Conservation (phyloP, 2,888 invertebrate genomes). For the Diaprepes abbreviatus region DNA sequence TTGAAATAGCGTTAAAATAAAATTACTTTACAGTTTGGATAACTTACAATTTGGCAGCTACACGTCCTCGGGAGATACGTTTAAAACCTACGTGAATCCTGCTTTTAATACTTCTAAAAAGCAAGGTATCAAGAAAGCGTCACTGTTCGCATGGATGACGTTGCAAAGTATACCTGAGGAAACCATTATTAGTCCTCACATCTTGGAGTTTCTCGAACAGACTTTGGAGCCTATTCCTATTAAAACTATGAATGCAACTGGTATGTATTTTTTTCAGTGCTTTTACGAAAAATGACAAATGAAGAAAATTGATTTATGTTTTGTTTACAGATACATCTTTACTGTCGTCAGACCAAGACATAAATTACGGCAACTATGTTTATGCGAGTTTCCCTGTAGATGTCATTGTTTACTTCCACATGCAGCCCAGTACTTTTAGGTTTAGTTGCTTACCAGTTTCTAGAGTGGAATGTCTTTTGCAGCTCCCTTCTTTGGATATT, state of each 20-base stretch:
- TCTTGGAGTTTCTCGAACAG: slow-evolving; percentile 97
- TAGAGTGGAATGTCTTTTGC: slow-evolving; percentile 94
- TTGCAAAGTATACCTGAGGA: slow-evolving; percentile 97
- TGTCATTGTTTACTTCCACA: slow-evolving; percentile 98
- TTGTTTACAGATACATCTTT: slow-evolving; percentile 57
- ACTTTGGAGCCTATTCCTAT: slow-evolving; percentile 93
- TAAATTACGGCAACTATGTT: slow-evolving; percentile 82
- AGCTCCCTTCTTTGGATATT: slow-evolving; percentile 96
- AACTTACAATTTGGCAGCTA: slow-evolving; percentile 57
- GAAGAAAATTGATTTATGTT: no score
- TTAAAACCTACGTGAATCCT: slow-evolving; percentile 44
- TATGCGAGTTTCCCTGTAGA: slow-evolving; percentile 98
- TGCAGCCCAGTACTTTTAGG: slow-evolving; percentile 96
- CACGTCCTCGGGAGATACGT: slow-evolving; percentile 54
- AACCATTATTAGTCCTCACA: slow-evolving; percentile 96
- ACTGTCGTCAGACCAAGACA: slow-evolving; percentile 69
- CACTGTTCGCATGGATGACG: slow-evolving; percentile 95
- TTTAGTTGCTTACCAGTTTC: slow-evolving; percentile 97
- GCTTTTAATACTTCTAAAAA: slow-evolving; percentile 46
- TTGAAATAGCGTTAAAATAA: background rate
- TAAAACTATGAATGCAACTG: slow-evolving; percentile 57
- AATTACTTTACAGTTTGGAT: slow-evolving; percentile 52
- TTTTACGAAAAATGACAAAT: no score
- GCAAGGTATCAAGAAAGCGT: slow-evolving; percentile 84
- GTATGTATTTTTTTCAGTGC: slow-evolving; percentile 46